Conservation (phyloP, 2,797 vertebrate genomes). For the Myotis findleyi region DNA sequence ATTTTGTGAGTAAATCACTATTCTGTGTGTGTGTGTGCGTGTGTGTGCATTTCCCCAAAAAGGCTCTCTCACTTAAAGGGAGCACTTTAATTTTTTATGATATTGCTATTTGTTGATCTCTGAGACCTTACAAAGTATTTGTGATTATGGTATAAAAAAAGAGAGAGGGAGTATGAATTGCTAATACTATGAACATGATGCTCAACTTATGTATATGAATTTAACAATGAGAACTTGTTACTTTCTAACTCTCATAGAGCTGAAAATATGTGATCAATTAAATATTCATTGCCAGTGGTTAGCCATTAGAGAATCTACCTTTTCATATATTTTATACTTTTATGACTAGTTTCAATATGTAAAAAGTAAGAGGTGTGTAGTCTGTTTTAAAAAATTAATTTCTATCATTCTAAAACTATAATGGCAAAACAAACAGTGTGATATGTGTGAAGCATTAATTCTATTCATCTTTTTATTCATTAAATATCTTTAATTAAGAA, state of each 20-base stretch:
- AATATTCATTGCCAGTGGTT: background rate
- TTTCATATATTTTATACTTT: background rate
- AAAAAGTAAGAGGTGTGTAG: background rate
- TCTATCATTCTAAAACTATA: background rate
- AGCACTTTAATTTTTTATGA: conserved; percentile 84
- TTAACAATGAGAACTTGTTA: background rate
- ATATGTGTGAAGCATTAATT: background rate
- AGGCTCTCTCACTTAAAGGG: conserved; percentile 67
- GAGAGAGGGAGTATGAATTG: background rate
- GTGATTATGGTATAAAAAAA: conserved; percentile 63
- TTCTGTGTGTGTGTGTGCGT: background rate
- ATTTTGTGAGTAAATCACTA: conserved; percentile 57
- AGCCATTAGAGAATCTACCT: background rate
- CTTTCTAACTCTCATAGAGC: background rate
- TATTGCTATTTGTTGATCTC: conserved; percentile 75
- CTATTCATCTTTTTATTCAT: background rate
- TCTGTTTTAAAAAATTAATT: background rate
- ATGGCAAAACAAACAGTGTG: background rate
- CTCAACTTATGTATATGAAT: background rate
- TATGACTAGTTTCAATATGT: background rate
- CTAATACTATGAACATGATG: background rate
- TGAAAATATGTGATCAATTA: conserved; percentile 1
- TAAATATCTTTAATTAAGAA: conserved; percentile 33
- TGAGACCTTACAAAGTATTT: conserved; percentile 83
- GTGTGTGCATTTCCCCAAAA: background rate